Evolutionary conservation across 2,113 vertebrate genomes (phyloP).

Genomic region (Onychorhynchus coronatus): DNA sequence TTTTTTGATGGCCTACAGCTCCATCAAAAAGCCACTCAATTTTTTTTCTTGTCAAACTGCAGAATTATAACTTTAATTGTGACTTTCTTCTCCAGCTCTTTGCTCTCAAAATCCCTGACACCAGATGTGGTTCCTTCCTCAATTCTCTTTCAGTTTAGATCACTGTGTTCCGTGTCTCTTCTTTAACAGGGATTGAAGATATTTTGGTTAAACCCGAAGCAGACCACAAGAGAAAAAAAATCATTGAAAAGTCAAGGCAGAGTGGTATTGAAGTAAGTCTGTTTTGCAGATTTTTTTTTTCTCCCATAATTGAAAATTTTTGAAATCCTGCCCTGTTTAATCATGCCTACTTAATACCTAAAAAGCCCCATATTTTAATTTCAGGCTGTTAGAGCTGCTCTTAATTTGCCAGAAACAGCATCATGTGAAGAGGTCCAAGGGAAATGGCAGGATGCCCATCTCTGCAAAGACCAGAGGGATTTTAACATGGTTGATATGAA

Average conservation of each 20-base stretch:
- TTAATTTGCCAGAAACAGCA: conserved; percentile 80
- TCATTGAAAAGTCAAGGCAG: conserved; percentile 81
- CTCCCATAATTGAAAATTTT: background rate
- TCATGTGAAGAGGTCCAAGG: conserved; percentile 75
- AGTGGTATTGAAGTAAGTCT: conserved; percentile 82
- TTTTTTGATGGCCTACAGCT: background rate
- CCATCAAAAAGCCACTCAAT: background rate
- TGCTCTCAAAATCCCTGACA: background rate
- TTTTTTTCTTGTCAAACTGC: background rate
- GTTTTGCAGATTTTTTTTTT: background rate
- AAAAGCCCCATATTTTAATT: background rate
- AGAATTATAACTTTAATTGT: background rate
- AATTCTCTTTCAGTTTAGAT: background rate
- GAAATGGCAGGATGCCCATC: conserved; percentile 94
- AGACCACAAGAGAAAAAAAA: conserved; percentile 77
- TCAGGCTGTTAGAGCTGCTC: conserved; percentile 86
- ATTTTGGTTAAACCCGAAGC: conserved; percentile 88
- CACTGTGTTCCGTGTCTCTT: background rate
- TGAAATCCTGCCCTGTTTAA: background rate
- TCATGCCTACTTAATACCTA: background rate
- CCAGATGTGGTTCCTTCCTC: background rate
- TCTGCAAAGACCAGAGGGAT: conserved; percentile 91
- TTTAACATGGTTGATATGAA: conserved; percentile 93
- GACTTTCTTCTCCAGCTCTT: background rate
- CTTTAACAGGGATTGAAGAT: conserved; percentile 88